Conservation (phyloP, 2,888 invertebrate species). For the Drosophila antonietae region DNA sequence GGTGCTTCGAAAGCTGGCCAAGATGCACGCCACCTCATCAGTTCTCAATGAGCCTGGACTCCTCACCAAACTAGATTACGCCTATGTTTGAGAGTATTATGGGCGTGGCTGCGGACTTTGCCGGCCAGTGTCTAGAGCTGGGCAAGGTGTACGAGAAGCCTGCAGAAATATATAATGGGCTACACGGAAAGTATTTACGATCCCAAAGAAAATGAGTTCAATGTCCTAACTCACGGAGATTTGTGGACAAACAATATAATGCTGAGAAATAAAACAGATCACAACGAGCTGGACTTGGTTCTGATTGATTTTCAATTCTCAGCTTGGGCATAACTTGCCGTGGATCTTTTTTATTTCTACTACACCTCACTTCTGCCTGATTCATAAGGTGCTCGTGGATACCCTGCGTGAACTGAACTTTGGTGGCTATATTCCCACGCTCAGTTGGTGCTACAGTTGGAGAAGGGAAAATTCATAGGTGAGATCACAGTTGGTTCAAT, state of each 20-base stretch:
- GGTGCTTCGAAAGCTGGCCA: conserved; percentile 84
- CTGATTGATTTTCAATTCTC: conserved; percentile 83
- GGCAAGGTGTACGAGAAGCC: conserved; percentile 70
- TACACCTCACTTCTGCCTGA: conserved; percentile 76
- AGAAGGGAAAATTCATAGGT: conserved; percentile 78
- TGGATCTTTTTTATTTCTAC: conserved; percentile 82
- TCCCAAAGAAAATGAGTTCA: conserved; percentile 49
- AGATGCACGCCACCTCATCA: conserved; percentile 85
- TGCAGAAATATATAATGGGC: conserved; percentile 76
- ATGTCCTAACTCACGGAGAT: conserved; percentile 81
- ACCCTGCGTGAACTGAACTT: conserved; percentile 72
- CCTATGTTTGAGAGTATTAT: conserved; percentile 71
- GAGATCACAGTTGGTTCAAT: conserved; percentile 20
- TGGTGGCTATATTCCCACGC: conserved; percentile 73
- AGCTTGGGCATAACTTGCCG: conserved; percentile 81
- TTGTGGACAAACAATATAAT: conserved; percentile 83
- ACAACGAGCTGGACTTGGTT: conserved; percentile 64
- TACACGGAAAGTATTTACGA: conserved; percentile 73
- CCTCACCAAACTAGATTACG: conserved; percentile 63
- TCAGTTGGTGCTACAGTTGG: conserved; percentile 76
- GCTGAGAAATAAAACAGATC: conserved; percentile 51
- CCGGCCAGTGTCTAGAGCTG: conserved; percentile 67
- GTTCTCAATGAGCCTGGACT: conserved; percentile 82
- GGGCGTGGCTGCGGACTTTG: conserved; percentile 71
- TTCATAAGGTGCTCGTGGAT: conserved; percentile 70